phyloP scores from a whole-genome alignment of 2,797 vertebrate species.

The Pseudochaenichthys georgianus region DNA sequence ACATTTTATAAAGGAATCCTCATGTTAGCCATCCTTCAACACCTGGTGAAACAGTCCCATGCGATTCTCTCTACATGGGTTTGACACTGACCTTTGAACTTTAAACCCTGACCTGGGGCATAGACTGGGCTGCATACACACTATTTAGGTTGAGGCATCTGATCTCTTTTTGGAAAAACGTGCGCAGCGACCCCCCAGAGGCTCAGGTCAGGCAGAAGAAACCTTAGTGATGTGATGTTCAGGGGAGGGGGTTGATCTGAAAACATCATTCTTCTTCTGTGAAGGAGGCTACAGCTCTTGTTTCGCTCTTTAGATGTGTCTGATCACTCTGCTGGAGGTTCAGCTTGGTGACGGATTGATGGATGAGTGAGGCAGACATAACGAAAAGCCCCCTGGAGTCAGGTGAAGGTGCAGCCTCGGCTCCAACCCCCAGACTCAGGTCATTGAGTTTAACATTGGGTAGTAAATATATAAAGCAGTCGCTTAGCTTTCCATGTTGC shows the following conservation, averaged over 20 bases:
- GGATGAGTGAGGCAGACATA: constrained; percentile 33
- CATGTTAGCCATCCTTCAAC: constrained; percentile 19
- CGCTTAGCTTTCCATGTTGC: background rate
- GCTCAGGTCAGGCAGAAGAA: constrained; percentile 43
- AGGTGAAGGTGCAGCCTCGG: constrained; percentile 69
- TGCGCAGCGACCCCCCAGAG: constrained; percentile 9
- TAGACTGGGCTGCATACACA: constrained; percentile 26
- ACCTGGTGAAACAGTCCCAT: constrained; percentile 31
- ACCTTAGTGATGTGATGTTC: constrained; percentile 33
- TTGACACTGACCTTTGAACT: constrained; percentile 42
- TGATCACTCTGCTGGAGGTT: constrained; percentile 45
- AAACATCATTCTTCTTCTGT: constrained; percentile 8
- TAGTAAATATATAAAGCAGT: background rate
- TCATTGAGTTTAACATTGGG: constrained; percentile 61
- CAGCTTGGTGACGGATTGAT: constrained; percentile 39
- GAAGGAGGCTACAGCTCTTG: constrained; percentile 17
- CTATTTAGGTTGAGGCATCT: constrained; percentile 33
- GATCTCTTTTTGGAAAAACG: constrained; percentile 43
- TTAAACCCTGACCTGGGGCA: constrained; percentile 50
- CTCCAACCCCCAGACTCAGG: constrained; percentile 56
- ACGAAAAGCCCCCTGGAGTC: constrained; percentile 68
- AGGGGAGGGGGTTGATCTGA: background rate
- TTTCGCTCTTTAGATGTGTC: constrained; percentile 25
- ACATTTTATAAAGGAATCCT: background rate
- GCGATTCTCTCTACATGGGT: constrained; percentile 8